Conservation (phyloP, 92 coral and sea anemone species). For the Blastomussa wellsi region DNA sequence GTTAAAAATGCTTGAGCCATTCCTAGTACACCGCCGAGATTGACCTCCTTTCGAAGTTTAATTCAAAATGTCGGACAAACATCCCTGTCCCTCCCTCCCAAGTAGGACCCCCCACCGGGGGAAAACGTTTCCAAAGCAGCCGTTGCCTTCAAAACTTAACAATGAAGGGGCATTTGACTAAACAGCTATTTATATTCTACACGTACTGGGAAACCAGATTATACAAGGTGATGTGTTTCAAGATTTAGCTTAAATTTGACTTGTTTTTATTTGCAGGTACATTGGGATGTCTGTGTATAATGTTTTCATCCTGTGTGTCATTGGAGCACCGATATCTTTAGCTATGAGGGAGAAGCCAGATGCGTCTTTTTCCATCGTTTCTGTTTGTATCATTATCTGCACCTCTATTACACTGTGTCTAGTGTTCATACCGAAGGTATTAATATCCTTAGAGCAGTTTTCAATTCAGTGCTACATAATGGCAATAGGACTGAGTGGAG, state of each 20-base stretch:
- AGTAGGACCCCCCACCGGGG: no score
- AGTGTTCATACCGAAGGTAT: constrained; percentile 93
- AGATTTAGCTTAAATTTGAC: not conserved
- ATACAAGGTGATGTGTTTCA: not conserved
- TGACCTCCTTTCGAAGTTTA: no score
- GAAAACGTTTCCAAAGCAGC: no score
- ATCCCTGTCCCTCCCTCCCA: no score
- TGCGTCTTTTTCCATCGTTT: constrained; percentile 67
- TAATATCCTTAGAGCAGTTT: not conserved
- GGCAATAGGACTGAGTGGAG: no score
- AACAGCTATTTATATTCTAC: no score
- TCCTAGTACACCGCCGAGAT: no score
- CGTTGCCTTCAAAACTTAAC: no score
- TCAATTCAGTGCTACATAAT: no score
- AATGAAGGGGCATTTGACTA: no score
- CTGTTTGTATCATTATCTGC: constrained; percentile 70
- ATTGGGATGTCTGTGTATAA: constrained; percentile 96
- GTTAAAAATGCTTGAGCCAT: no score
- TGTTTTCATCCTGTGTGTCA: constrained; percentile 73
- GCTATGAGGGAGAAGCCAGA: constrained; percentile 68
- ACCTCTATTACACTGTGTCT: constrained; percentile 85
- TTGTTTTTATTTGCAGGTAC: constrained; percentile 52
- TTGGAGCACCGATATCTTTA: constrained; percentile 80
- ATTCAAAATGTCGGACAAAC: no score
- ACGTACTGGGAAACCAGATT: not conserved